Evolutionary conservation across 2,888 invertebrate species (phyloP), one percentile per base, ranked within the genome.

Genomic region (Colostygia pectinataria): DNA sequence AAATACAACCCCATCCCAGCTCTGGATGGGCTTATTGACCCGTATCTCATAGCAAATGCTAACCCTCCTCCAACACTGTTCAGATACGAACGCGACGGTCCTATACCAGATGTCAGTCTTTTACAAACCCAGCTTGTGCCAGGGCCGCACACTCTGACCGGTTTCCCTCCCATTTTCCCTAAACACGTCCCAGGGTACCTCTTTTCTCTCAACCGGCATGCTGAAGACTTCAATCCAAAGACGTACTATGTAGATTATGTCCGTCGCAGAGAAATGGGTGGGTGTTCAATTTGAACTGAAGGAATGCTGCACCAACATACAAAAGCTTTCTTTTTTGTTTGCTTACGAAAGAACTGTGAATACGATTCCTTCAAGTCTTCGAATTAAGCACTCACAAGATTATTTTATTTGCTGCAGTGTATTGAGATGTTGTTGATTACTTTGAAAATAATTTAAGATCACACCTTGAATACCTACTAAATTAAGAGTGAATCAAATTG

Each of bases 201-300:
- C 55, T 90, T 84, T 73, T 67, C 80, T 68, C 71, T 77, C 61
- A 76, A 80, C 69, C 87, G 84, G 80, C 82, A 86, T 78, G 82
- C 78, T 63, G 87, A 82, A 71, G 89, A 89, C 78, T 77, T 86
- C 81, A 78, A 71, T 62, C 81, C 82, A 77, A 84, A 87, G 83
- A 87, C 89, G 81, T 85, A 84, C 79, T 90, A 79, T 84, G 79
- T 90, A 88, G 89, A 90, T 79, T 89, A 89, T 85, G 81, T 85
- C 69, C 88, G 87, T 79, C 81, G 80, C 77, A 77, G 89, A 82
- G 83, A 88, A 70, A 77, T 87, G 85, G 90, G 90, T 90, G 89
- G 85, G 90, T 89, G 89, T 85, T 89, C 87, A 87, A 84, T 80
- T 83, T 82, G 73, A 78, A 79, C 76, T 74, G 83, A 83, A 83